Conservation (phyloP, 2,113 vertebrate genomes). For the Gallinago paraguaiae region DNA sequence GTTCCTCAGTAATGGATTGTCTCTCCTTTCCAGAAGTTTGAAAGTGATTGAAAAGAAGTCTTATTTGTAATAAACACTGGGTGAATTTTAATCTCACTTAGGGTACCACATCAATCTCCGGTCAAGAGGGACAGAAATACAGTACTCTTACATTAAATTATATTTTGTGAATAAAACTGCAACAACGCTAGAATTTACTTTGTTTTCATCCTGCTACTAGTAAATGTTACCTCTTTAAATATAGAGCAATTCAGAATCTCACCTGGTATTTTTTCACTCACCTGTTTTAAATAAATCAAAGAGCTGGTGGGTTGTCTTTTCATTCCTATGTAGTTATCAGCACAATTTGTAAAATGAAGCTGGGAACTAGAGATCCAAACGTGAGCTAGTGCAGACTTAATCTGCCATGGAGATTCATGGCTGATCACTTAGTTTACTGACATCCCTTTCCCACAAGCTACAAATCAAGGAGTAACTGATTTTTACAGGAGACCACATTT, state of each 20-base stretch:
- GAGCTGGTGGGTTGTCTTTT: background rate
- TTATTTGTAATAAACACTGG: slow-evolving; percentile 1
- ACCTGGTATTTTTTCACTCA: background rate
- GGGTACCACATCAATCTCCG: background rate
- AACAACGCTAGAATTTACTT: background rate
- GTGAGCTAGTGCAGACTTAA: background rate
- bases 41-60: slow-evolving; percentile 6
- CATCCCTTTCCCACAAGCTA: background rate
- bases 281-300: background rate
- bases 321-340: background rate
- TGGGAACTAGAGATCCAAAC: background rate
- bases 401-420: background rate
- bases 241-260: background rate
- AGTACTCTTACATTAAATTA: background rate
- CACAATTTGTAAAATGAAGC: background rate
- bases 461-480: background rate
- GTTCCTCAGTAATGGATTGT: slow-evolving; percentile 3
- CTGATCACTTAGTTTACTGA: background rate
- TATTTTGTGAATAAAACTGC: background rate
- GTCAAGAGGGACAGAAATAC: background rate
- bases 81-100: slow-evolving; percentile 37
- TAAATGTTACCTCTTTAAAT: background rate
- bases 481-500: background rate
- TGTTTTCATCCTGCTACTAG: background rate
- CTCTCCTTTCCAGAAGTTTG: background rate